A percentile compares a stretch with the other conserved stretches of the same genome.
Conservation (phyloP, 1,140 invertebrate species). For the Grapholita molesta region DNA sequence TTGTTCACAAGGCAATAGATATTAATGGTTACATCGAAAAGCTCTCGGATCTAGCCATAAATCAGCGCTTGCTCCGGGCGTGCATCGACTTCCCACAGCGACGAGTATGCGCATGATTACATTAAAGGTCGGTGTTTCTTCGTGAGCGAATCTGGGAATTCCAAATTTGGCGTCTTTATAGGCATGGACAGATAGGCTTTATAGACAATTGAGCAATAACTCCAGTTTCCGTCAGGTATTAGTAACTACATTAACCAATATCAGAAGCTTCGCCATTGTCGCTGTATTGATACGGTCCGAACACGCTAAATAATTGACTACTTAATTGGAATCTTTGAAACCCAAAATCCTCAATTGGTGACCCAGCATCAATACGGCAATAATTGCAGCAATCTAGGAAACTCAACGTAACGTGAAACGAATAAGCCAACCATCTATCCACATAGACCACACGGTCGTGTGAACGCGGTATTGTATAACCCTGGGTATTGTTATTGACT, state of each 20-base stretch:
- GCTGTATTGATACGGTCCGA: too few relatives aligned
- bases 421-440: conserved; percentile 8
- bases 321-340: neutral
- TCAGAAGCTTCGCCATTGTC: too few relatives aligned
- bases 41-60: neutral
- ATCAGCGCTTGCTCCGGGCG: neutral
- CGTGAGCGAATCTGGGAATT: neutral
- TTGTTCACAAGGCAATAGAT: neutral
- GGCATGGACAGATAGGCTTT: too few relatives aligned
- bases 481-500: neutral
- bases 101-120: neutral
- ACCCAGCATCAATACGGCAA: neutral
- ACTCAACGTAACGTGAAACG: conserved; percentile 2
- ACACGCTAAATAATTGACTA: neutral
- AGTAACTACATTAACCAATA: too few relatives aligned
- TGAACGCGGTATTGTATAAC: conserved; percentile 7
- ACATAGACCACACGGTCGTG: neutral
- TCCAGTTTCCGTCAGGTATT: too few relatives aligned
- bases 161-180: neutral
- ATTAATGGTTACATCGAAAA: conserved; percentile 1
- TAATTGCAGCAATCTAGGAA: neutral
- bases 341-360: neutral
- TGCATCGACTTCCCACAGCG: neutral
- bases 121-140: neutral
- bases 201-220: too few relatives aligned